Evolutionary conservation across 2,797 vertebrate genomes (phyloP), one percentile per base, ranked within the genome.

Genomic region (Siniperca scherzeri): DNA sequence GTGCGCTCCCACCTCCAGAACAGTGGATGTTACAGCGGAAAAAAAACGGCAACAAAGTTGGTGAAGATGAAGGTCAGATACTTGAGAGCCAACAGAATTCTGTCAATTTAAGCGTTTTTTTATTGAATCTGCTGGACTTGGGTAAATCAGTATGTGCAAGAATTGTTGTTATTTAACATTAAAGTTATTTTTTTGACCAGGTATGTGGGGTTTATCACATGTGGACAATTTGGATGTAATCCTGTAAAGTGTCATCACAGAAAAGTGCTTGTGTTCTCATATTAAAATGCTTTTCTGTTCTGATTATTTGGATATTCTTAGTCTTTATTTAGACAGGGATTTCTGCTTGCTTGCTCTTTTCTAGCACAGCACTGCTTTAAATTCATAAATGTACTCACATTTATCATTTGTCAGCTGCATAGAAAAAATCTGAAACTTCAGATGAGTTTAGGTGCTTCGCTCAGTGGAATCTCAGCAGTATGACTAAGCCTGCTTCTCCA

Each of bases 11-110:
- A 25, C 73, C 74, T 88, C 74, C 93, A 97, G 96, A 96, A 74
- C 93, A 96, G 85, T 96, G 96, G 96, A 95, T 95, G 93, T 90
- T 96, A 83, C 91, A 89, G 78, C 86, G 92, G 80, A 94, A 94
- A 87, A 94, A 92, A 90, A 88, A 88, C 82, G 56, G 82, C 84
- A 76, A 53, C 88, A 88, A 56, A 78, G 80, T 82, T 70, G 92
- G 78, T 80, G 82, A 67, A 84, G 72, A 88, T 66, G 89, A 95
- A 96, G 95, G 95, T 95, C 84, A 92, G 94, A 89, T 86, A 89
- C 64, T 67, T n/a, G 13, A 71, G 46, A 81, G 36, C 7, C 33
- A 52, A 72, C 52, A 74, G 27, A 83, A 25, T 67, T 75, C 30
- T 77, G 68, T 7, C 52, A 50, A 56, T 30, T 80, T 72, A 77